These are phyloP conservation scores for Zaprionus davidi DNA, from an alignment of 1,140 invertebrate genomes.

Conservation along the genomic window DNA sequence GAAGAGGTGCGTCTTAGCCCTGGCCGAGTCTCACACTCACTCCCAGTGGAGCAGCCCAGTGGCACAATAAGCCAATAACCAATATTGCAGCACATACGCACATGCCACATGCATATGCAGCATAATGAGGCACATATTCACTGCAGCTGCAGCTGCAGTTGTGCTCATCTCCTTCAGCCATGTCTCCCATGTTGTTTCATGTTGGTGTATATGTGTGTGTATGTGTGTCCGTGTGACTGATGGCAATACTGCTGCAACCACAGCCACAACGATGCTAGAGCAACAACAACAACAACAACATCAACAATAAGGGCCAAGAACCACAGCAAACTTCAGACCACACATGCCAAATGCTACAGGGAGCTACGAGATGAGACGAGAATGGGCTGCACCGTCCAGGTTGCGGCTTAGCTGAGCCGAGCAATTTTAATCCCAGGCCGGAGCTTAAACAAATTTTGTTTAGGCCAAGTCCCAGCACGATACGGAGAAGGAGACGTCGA, in stretches of 20 bases:
- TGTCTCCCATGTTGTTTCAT: neutral
- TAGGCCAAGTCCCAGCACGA: constrained; percentile 47
- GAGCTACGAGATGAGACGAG: neutral
- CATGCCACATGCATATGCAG: constrained; percentile 20
- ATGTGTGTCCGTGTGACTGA: constrained; percentile 9
- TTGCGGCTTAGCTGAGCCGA: constrained; percentile 42
- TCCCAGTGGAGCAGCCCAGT: neutral
- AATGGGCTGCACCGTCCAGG: constrained; percentile 25
- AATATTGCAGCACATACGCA: constrained; percentile 32
- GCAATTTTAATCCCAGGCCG: constrained; percentile 75
- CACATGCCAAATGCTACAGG: constrained; percentile 54
- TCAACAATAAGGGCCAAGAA: constrained; percentile 37
- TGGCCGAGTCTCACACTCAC: neutral
- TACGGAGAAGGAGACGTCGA: neutral
- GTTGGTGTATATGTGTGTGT: neutral
- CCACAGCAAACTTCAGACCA: constrained; percentile 62
- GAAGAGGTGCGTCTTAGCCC: neutral
- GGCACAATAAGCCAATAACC: constrained; percentile 59
- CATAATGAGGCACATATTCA: constrained; percentile 61
- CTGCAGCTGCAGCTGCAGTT: constrained; percentile 19
- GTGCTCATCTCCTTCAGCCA: neutral
- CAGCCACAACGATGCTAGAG: constrained; percentile 3
- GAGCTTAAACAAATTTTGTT: constrained; percentile 80
- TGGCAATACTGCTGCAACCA: constrained; percentile 30
- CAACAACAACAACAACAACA: constrained; percentile 13